These are phyloP conservation scores for Agrochola circellaris DNA, from an alignment of 2,888 invertebrate species.

Conservation along the genomic window DNA sequence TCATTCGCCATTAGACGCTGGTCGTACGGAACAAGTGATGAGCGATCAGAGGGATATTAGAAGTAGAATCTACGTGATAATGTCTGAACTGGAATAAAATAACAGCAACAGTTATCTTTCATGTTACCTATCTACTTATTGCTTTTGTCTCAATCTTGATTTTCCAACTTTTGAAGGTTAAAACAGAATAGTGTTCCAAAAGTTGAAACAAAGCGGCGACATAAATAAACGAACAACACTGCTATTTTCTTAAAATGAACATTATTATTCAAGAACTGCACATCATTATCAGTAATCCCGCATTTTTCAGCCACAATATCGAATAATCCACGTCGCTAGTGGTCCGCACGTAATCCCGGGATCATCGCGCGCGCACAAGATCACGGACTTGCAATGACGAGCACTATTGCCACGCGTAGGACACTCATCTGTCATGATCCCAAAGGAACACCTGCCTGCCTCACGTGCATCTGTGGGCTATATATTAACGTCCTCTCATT, in stretches of 20 bases:
- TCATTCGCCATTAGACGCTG: background rate
- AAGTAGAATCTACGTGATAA: background rate
- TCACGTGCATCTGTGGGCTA: background rate
- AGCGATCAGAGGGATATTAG: too few species aligned
- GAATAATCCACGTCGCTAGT: constrained; percentile 40
- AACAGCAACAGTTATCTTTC: background rate
- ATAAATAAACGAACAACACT: background rate
- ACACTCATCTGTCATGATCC: constrained; percentile 53
- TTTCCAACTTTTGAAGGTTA: background rate
- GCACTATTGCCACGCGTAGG: background rate
- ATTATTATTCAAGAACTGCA: constrained; percentile 37
- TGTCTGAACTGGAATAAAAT: background rate
- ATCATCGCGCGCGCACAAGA: constrained; percentile 46
- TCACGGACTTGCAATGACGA: constrained; percentile 18
- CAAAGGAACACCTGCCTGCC: constrained; percentile 16
- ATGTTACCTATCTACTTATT: background rate
- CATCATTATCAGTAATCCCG: constrained; percentile 17
- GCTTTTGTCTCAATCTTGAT: background rate
- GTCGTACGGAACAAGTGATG: background rate
- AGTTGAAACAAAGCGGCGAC: background rate
- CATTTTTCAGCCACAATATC: constrained; percentile 31
- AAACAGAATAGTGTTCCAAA: background rate
- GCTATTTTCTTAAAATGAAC: background rate
- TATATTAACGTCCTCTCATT: constrained; percentile 11
- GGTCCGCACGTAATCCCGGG: constrained; percentile 46